Percentiles rank a stretch among this genome's conserved stretches.
phyloP scores from a whole-genome alignment of 2,797 vertebrate species.

The Coregonus sp. region DNA sequence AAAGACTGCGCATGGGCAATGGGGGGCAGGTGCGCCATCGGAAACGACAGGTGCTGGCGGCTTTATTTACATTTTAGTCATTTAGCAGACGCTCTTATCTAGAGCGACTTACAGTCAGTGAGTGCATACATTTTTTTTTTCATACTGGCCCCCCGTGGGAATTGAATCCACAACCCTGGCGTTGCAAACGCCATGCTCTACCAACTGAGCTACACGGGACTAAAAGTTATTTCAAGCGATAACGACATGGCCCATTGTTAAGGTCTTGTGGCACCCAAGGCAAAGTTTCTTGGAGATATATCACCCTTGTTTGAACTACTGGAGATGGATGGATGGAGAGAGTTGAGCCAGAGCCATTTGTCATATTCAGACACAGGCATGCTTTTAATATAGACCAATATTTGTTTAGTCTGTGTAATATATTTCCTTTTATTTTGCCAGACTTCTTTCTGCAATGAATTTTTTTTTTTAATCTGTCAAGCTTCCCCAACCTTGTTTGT shows the following conservation, averaged over 20 bases:
- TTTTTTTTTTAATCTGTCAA: no score
- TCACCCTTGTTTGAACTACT: constrained; percentile 49
- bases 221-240: constrained; percentile 33
- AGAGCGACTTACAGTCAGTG: no score
- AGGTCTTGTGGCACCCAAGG: constrained; percentile 55
- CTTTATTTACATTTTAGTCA: constrained; percentile 62
- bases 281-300: constrained; percentile 46
- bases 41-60: constrained; percentile 87
- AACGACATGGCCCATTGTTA: constrained; percentile 67
- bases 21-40: constrained; percentile 86
- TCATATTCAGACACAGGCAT: constrained; percentile 21
- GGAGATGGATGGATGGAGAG: constrained; percentile 3
- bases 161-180: no score
- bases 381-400: constrained; percentile 25
- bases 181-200: no score
- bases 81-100: no score
- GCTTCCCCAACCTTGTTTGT: no score
- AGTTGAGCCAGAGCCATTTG: constrained; percentile 44
- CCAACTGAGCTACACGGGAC: no score
- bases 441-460: no score
- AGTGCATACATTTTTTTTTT: no score
- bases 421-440: neutral
- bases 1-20: constrained; percentile 80
- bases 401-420: constrained; percentile 3
- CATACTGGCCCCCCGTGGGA: no score